A percentile compares a stretch with the other conserved stretches of the same genome.
These are phyloP conservation scores for Polymixis lichenea DNA, from an alignment of 2,888 invertebrate genomes.

Conservation along the genomic window DNA sequence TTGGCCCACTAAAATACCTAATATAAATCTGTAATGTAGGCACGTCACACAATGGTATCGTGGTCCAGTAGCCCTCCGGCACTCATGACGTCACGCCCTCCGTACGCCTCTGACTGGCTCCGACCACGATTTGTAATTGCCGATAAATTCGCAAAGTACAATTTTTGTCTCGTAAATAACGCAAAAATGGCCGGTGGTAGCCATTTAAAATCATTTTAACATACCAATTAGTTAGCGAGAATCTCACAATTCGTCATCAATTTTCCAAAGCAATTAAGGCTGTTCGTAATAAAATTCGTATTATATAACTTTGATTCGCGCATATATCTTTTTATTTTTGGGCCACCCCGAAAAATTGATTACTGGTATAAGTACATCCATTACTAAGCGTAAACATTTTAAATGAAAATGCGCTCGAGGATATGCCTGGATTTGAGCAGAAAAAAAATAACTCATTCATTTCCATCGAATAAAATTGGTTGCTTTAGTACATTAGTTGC, in stretches of 20 bases:
- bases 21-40: slow-evolving; percentile 27
- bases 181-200: slow-evolving; percentile 61
- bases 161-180: slow-evolving; percentile 69
- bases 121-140: slow-evolving; percentile 60
- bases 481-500: not conserved
- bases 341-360: slow-evolving; percentile 36
- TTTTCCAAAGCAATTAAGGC: slow-evolving; percentile 64
- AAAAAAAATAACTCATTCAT: slow-evolving; percentile 10
- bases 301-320: slow-evolving; percentile 50
- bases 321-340: slow-evolving; percentile 38
- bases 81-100: slow-evolving; percentile 56
- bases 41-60: slow-evolving; percentile 35
- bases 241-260: slow-evolving; percentile 62
- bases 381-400: slow-evolving; percentile 11
- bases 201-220: slow-evolving; percentile 68
- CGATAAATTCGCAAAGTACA: slow-evolving; percentile 67
- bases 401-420: slow-evolving; percentile 7
- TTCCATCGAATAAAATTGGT: not conserved
- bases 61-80: slow-evolving; percentile 47
- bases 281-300: slow-evolving; percentile 55
- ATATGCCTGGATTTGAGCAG: slow-evolving; percentile 16
- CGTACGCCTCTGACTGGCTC: slow-evolving; percentile 50
- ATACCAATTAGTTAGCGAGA: slow-evolving; percentile 66
- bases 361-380: slow-evolving; percentile 22
- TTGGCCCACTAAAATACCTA: not conserved